phyloP scores from a whole-genome alignment of 30 jellyfish, hydroid and myxozoan genomes.

The Hydractinia symbiolongicarpus region DNA sequence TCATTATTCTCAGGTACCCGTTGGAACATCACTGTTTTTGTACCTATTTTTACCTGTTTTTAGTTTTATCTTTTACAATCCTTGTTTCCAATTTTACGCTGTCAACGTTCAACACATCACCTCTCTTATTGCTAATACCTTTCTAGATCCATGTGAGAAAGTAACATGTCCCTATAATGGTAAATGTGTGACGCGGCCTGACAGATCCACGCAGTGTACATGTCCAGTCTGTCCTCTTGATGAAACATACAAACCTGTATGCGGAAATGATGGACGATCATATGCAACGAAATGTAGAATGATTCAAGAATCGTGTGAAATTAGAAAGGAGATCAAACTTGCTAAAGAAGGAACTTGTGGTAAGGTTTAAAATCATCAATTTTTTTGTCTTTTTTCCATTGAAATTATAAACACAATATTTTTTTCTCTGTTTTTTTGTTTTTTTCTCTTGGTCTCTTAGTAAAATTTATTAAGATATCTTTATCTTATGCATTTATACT shows the following conservation, averaged over 20 bases:
- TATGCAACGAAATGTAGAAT: constrained; percentile 76
- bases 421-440: background rate
- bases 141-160: constrained; percentile 9
- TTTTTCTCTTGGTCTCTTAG: too few relatives aligned
- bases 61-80: too few relatives aligned
- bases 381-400: background rate
- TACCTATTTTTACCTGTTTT: too few relatives aligned
- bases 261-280: constrained; percentile 77
- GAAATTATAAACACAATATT: background rate
- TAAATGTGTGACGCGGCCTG: constrained; percentile 47
- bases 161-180: constrained; percentile 38
- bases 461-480: too few relatives aligned
- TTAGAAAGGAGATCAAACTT: constrained; percentile 18
- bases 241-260: constrained; percentile 54
- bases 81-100: background rate
- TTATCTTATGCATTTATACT: too few relatives aligned
- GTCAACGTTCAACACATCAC: background rate
- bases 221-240: constrained; percentile 67
- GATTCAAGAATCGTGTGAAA: constrained; percentile 46
- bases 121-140: too few relatives aligned
- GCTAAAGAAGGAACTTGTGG: constrained; percentile 58
- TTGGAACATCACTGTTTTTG: background rate
- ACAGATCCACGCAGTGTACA: constrained; percentile 50
- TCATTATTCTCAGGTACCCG: constrained; percentile 52
- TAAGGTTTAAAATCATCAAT: constrained; percentile 19